Evolutionary conservation across 2,888 invertebrate species (phyloP).

Genomic region (Iselma pallidipennis): DNA sequence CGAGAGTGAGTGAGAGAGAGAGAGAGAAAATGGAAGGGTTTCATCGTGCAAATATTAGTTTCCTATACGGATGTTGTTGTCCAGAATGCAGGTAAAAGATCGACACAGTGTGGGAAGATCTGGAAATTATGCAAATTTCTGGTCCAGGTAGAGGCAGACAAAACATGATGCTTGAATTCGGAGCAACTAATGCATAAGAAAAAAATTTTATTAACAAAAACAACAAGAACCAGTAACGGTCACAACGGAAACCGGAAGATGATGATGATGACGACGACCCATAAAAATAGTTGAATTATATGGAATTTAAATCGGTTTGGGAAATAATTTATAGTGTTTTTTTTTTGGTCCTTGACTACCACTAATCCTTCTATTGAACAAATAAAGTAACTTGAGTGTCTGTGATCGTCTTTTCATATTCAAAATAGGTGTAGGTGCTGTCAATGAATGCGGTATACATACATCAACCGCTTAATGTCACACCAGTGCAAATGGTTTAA

Average conservation of each 20-base stretch:
- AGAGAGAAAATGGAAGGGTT: not conserved
- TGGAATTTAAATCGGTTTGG: too few species aligned
- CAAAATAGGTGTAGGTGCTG: not conserved
- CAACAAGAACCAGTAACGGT: not conserved
- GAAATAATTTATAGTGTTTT: not conserved
- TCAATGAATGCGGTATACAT: not conserved
- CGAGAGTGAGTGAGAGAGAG: not conserved
- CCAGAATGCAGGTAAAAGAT: not conserved
- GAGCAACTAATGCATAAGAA: too few species aligned
- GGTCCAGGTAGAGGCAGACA: not conserved
- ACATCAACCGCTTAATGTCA: not conserved
- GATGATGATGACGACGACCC: too few species aligned
- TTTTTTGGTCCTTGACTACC: not conserved
- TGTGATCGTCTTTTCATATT: not conserved
- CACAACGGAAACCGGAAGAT: not conserved
- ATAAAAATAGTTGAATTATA: not conserved
- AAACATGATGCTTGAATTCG: not conserved
- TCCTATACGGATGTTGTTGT: not conserved
- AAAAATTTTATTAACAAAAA: not conserved
- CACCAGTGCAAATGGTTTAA: not conserved
- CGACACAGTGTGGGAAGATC: not conserved
- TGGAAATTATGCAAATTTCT: not conserved
- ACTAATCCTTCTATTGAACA: not conserved
- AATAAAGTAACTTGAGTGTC: not conserved
- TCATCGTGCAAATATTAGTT: not conserved